These are phyloP conservation scores for Notodromas monacha DNA, from an alignment of 2,888 invertebrate genomes.

Conservation along the genomic window DNA sequence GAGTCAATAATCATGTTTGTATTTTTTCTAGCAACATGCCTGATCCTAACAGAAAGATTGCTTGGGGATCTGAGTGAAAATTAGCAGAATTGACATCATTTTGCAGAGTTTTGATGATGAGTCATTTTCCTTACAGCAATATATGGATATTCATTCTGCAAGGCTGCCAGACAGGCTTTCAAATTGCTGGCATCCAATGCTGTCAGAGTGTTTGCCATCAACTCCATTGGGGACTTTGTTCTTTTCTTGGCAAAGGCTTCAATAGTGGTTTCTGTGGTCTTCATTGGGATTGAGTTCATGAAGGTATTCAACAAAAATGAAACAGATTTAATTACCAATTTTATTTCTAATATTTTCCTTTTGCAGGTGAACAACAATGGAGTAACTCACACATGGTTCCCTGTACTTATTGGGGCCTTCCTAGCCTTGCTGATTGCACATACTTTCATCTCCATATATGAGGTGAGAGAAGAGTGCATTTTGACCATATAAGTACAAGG, in stretches of 20 bases:
- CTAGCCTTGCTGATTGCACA: slow-evolving; percentile 33
- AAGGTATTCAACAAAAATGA: slow-evolving; percentile 20
- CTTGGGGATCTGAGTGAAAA: too few species aligned
- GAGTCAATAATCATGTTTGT: too few species aligned
- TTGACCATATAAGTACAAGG: background rate
- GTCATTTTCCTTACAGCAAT: slow-evolving; percentile 25
- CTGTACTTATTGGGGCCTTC: slow-evolving; percentile 25
- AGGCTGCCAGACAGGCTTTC: slow-evolving; percentile 26
- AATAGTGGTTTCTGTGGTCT: slow-evolving; percentile 26
- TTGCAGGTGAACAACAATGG: slow-evolving; percentile 21
- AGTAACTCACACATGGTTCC: slow-evolving; percentile 26
- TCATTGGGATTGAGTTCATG: slow-evolving; percentile 25
- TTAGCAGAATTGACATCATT: too few species aligned
- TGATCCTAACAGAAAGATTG: too few species aligned
- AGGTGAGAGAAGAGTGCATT: slow-evolving; percentile 26
- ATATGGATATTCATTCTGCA: slow-evolving; percentile 29
- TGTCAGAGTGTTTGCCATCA: slow-evolving; percentile 30
- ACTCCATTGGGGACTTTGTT: slow-evolving; percentile 38
- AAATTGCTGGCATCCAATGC: slow-evolving; percentile 26
- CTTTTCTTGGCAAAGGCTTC: slow-evolving; percentile 30
- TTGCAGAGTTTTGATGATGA: too few species aligned
- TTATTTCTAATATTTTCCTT: background rate
- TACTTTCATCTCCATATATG: slow-evolving; percentile 35
- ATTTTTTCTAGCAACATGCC: too few species aligned
- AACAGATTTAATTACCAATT: too few species aligned